Base-by-base conservation (phyloP, 2,888 invertebrate genomes). In the Chironomus riparius region DNA sequence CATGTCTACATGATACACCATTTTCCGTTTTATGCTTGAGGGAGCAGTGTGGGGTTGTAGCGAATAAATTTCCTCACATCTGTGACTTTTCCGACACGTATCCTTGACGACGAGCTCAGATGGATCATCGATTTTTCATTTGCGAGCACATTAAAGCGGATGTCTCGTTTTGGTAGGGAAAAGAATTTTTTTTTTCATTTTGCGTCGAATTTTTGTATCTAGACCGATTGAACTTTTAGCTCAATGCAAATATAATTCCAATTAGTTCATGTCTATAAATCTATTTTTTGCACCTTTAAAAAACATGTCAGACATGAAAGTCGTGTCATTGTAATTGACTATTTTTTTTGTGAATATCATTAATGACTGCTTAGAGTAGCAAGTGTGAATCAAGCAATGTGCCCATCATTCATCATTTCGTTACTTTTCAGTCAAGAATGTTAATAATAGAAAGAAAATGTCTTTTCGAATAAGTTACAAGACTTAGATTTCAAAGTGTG, bases 1-100 rank as follows among this genome's bases (percentile, higher is more conserved):
- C 72, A 72, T 56, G 72, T 38, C 72, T n/a, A 21, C 4, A 10
- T 13, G 4, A 13, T 24, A 50, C 70, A 62, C 72, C 72, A 62
- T 72, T 72, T 72, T 72, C 62, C 62, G 12, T 50, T 24, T 71
- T 21, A 24, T 48, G 71, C 24, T 72, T n/a, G 18, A 38, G 18
- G 38, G 56, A 56, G 56, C 56, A 50, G 21, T 50, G 70, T 28
- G 28, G 72, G 62, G 72, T 24, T 47, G 18, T 38, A 61, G n/a
- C 72, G 72, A 72, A 72, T 72, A 50, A 72, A 72, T 72, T 72
- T 38, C 13, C 72, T 72, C 50, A 61, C 72, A 72, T 72, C 72
- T 72, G 72, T 50, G 72, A 28, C 72, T 62, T 38, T 61, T 24
- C 21, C 65, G 65, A 12, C 4, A 65, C 56, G 71, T 72, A 47